Percentiles rank a stretch among this genome's conserved stretches.
phyloP scores from a whole-genome alignment of 2,888 invertebrate species.

The Campopleginae sp. region DNA sequence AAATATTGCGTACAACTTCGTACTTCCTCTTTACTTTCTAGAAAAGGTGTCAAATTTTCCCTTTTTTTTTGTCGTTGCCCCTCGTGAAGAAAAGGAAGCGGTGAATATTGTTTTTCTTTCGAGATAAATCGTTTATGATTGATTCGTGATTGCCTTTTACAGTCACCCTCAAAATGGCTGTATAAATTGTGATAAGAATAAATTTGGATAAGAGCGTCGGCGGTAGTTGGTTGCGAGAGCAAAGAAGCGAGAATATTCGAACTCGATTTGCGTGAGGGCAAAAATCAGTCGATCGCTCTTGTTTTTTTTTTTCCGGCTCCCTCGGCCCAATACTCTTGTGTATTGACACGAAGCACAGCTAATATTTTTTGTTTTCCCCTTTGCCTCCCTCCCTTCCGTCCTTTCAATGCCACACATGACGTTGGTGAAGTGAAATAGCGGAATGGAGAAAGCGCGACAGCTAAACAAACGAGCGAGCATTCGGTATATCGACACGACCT shows the following conservation, averaged over 20 bases:
- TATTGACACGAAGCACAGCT: conserved; percentile 60
- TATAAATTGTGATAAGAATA: conserved; percentile 19
- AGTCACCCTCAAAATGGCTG: neutral
- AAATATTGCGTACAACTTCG: too few relatives aligned
- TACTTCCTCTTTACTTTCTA: too few relatives aligned
- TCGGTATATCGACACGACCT: conserved; percentile 67
- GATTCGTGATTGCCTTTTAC: conserved; percentile 6
- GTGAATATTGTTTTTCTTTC: neutral
- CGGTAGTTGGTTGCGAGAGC: neutral
- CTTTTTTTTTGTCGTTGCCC: neutral
- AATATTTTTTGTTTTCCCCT: conserved; percentile 57
- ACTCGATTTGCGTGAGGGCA: conserved; percentile 31
- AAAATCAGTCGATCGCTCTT: conserved; percentile 53
- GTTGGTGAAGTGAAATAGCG: conserved; percentile 66
- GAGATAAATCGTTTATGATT: conserved; percentile 27
- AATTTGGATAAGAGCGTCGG: conserved; percentile 25
- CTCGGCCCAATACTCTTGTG: conserved; percentile 34
- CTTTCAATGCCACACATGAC: conserved; percentile 57
- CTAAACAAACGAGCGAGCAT: conserved; percentile 67
- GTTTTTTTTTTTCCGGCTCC: conserved; percentile 23
- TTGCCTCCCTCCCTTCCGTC: neutral
- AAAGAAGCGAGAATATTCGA: conserved; percentile 36
- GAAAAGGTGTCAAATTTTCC: neutral
- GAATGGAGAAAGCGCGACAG: conserved; percentile 66
- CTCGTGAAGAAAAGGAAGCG: neutral